Base-by-base conservation (phyloP, 2,888 invertebrate species). In the Acleris laterana region DNA sequence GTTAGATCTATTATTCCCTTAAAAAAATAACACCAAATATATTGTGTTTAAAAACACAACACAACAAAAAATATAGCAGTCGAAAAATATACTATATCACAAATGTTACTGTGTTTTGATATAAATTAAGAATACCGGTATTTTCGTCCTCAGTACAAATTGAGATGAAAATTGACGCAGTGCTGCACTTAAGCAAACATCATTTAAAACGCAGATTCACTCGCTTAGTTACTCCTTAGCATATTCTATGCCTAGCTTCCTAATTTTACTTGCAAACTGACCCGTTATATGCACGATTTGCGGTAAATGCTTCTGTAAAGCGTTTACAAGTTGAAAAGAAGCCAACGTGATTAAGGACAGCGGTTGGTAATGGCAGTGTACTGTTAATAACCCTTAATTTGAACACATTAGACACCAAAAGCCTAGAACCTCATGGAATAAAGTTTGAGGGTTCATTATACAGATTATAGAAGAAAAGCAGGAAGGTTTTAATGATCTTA, bases 191-290 rank as follows among this genome's bases (percentile, higher is more conserved):
- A 48, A 62, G 74, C 76, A 79, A 78, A 80, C 77, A 77, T 75
- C 67, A 80, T 83, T 83, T 81, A 82, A 81, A 83, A 82, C 76
- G 73, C 82, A 82, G 77, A 82, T 83, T 75, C 72, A 72, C 70
- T 64, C 70, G 75, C 76, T 77, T 70, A 74, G 77, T 76, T 75
- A 75, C 77, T 70, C 70, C 72, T 58, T 72, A 72, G 77, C 38
- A 38, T 38, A 38, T 38, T 38, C 38, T 13, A 5, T 38, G 13
- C 38, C 38, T 0, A 38, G 38, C 11, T 38, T 38, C 38, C 38
- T 38, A 13, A 38, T 13, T 38, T 13, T 38, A 38, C 38, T 38
- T 38, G 38, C 13, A 13, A 38, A 0, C 13, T 11, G 38, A 38
- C 38, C 13, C 38, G 13, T 13, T 38, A 38, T 38, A 4, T 3